A percentile compares a stretch with the other conserved stretches of the same genome.
Evolutionary conservation across 2,888 invertebrate species (phyloP).

Genomic region (Mantis religiosa): DNA sequence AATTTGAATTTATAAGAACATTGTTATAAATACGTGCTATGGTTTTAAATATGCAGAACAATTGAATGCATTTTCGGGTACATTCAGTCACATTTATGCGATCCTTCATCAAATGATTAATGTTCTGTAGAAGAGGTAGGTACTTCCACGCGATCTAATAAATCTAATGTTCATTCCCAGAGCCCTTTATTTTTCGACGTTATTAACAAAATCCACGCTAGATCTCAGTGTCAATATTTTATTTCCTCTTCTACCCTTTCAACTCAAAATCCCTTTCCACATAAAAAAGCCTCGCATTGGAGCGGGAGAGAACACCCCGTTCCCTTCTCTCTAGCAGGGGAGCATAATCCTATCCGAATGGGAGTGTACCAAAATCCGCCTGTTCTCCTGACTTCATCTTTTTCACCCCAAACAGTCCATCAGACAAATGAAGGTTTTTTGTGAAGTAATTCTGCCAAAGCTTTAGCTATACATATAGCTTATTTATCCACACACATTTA

Average conservation of each 20-base stretch:
- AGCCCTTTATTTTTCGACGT: background rate
- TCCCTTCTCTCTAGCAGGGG: background rate
- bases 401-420: background rate
- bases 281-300: background rate
- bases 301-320: background rate
- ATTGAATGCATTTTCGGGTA: background rate
- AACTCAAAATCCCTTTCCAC: background rate
- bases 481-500: background rate
- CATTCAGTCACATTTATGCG: background rate
- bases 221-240: background rate
- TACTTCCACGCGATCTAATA: background rate
- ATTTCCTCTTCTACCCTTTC: background rate
- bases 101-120: background rate
- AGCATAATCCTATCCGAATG: background rate
- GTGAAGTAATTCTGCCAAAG: background rate
- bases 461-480: background rate
- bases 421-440: background rate
- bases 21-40: too few species aligned
- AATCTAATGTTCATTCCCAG: background rate
- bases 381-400: background rate
- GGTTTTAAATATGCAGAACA: background rate
- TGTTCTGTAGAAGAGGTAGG: background rate
- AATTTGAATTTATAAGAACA: too few species aligned
- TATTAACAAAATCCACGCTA: background rate
- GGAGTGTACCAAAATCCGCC: background rate